phyloP scores from a whole-genome alignment of 2,888 invertebrate species.

The Pristionchus exspectatus region DNA sequence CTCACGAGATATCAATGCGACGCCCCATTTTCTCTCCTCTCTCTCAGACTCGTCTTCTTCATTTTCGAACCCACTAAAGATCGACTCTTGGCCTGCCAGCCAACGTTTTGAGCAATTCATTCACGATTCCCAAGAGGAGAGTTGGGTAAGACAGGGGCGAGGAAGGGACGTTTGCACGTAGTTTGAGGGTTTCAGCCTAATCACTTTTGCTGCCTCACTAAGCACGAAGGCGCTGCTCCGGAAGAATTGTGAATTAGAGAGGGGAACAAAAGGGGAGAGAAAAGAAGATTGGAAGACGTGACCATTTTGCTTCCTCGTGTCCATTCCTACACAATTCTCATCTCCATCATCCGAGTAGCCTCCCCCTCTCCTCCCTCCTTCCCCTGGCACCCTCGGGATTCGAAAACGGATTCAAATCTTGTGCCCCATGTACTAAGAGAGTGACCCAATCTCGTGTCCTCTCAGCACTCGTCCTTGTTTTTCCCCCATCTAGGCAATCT shows the following conservation, averaged over 20 bases:
- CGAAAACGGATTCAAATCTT: neutral
- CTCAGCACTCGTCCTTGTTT: neutral
- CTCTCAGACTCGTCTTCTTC: neutral
- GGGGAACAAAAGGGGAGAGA: neutral
- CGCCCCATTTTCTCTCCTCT: neutral
- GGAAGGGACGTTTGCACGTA: conserved; percentile 11
- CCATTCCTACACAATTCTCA: neutral
- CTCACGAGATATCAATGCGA: conserved; percentile 30
- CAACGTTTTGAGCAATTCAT: conserved; percentile 42
- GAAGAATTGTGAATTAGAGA: conserved; percentile 39
- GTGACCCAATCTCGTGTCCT: conserved; percentile 12
- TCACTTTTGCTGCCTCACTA: conserved; percentile 16
- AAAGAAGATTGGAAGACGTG: neutral
- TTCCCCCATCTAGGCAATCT: neutral
- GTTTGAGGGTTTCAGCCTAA: conserved; percentile 43
- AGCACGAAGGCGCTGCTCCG: neutral
- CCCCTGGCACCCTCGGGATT: neutral
- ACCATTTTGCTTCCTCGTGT: conserved; percentile 21
- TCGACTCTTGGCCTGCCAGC: neutral
- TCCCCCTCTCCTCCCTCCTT: neutral
- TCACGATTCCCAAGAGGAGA: neutral
- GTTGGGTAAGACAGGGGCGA: neutral
- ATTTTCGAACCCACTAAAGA: conserved; percentile 7
- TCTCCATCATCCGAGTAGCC: neutral
- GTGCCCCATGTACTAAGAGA: neutral